Evolutionary conservation across 1,140 invertebrate species (phyloP), one percentile per base, ranked within the genome.

Genomic region (Delia radicum): DNA sequence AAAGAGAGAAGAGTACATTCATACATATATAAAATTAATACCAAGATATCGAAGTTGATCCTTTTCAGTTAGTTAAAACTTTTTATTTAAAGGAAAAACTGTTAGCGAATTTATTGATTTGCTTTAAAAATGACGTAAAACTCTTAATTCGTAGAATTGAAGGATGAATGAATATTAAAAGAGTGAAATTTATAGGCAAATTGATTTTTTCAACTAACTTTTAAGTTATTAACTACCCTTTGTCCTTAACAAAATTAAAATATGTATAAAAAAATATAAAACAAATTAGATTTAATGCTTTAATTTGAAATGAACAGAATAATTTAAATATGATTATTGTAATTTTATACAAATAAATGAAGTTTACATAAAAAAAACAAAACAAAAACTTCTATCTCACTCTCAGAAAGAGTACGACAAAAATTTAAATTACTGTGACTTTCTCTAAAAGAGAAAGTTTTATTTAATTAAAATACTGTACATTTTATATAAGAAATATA

Each of bases 301-400:
- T 69, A 69, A 33, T 69, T 69, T 69, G 65, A 69, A 69, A 69
- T 69, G 65, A 69, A 69, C 65, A 69, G 65, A 69, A 69, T 69
- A 69, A 69, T 12, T 69, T 69, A 69, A 10, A 21, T 69, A 69
- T 69, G 65, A 69, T 69, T 69, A 33, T 69, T 69, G 65, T 69
- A 69, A 69, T 69, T 69, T 69, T 69, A 69, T 69, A 69, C 65
- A 69, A 69, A 69, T 37, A 69, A 69, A 69, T 69, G 65, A 33
- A 69, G 65, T 69, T 69, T 69, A 33, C 33, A 33, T 10, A 67
- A 7, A 69, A 33, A 18, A 69, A 69, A 21, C n/a, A 33, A 69
- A n/a, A 69, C 65, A 33, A 21, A 33, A 7, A 8, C 21, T 21
- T 55, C 48, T 55, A n/a, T 55, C 48, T 55, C 42, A n/a, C 42